Percentiles rank a stretch among this genome's conserved stretches.
Conservation (phyloP, 1,140 invertebrate species). For the Zeugodacus cucurbitae region DNA sequence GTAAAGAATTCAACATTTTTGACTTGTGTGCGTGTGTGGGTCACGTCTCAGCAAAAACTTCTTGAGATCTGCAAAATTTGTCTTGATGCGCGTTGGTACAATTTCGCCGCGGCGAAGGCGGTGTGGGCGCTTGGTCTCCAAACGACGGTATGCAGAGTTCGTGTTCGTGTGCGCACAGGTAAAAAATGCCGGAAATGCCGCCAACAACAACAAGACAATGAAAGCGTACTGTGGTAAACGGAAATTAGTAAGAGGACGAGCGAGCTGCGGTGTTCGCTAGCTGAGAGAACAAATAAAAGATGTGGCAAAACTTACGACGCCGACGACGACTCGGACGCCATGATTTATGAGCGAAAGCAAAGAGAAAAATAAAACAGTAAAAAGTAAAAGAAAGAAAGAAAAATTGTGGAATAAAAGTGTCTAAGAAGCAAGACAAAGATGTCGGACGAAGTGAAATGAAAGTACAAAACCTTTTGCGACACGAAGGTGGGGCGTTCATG, state of each 20-base stretch:
- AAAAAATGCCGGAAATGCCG: slow-evolving; percentile 62
- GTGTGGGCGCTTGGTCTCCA: not conserved
- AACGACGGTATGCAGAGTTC: not conserved
- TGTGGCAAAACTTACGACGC: slow-evolving; percentile 51
- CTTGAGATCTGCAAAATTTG: slow-evolving; percentile 61
- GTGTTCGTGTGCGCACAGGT: slow-evolving; percentile 42
- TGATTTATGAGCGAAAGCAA: slow-evolving; percentile 56
- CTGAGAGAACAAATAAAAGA: slow-evolving; percentile 31
- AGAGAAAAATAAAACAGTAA: not conserved
- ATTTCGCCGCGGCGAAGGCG: not conserved
- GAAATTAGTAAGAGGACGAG: slow-evolving; percentile 17
- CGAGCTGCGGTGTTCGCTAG: not conserved
- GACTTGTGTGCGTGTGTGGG: not conserved
- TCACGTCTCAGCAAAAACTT: slow-evolving; percentile 50
- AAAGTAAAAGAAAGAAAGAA: not conserved
- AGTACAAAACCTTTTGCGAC: not conserved
- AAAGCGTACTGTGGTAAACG: not conserved
- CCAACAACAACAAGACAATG: slow-evolving; percentile 58
- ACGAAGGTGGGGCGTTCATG: not conserved
- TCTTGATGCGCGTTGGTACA: slow-evolving; percentile 52
- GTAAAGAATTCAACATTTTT: not conserved
- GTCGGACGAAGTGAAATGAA: not conserved
- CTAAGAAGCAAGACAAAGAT: not conserved
- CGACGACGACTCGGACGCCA: slow-evolving; percentile 47
- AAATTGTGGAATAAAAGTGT: not conserved